Evolutionary conservation across 2,888 invertebrate species (phyloP).

Genomic region (Siphlonurus alternatus): DNA sequence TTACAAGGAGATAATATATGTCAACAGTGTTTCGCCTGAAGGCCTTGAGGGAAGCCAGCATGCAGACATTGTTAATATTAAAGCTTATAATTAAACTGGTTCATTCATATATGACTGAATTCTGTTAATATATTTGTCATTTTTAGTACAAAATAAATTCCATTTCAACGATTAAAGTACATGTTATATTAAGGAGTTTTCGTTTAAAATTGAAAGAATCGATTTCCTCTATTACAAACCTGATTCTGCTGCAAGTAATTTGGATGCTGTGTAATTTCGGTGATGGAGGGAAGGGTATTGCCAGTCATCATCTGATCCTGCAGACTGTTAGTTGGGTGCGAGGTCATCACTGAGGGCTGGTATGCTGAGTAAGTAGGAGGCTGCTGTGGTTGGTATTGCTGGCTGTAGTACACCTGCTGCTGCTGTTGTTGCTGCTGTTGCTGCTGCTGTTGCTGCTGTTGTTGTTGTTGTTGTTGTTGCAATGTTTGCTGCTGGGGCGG

Average conservation of each 20-base stretch:
- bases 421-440: constrained; percentile 26
- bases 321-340: background rate
- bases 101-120: no score
- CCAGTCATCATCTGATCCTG: background rate
- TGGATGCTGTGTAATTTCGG: background rate
- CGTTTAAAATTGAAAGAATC: no score
- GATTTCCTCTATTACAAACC: no score
- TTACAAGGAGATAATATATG: no score
- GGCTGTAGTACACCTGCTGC: constrained; percentile 17
- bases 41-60: no score
- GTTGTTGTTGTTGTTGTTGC: constrained; percentile 26
- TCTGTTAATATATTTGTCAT: no score
- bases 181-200: no score
- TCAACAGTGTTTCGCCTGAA: no score
- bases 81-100: no score
- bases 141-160: no score
- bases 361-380: background rate
- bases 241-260: background rate
- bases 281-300: background rate
- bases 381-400: constrained; percentile 17
- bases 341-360: background rate
- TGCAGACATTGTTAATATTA: no score
- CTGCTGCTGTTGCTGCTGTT: constrained; percentile 27
- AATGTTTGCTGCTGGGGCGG: constrained; percentile 22
- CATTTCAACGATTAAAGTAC: no score